Base-by-base conservation (phyloP, 2,113 vertebrate species). In the Elephas maximus region DNA sequence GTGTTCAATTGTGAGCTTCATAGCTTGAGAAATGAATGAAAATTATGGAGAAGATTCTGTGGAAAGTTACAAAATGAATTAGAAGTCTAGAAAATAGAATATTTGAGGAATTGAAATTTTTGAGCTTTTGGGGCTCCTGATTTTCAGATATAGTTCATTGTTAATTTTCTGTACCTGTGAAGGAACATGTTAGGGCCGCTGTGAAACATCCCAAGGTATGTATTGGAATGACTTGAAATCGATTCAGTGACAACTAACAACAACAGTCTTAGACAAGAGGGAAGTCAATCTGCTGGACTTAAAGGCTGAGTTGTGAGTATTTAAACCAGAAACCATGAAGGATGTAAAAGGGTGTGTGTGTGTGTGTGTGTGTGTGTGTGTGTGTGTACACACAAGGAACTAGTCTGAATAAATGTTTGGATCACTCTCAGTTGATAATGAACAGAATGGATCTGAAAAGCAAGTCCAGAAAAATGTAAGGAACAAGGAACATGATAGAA, bases 1-100 rank as follows among this genome's bases (percentile, higher is more conserved):
- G 53, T 97, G 85, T 87, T 93, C 85, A 88, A 73, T 78, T 97
- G 90, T 95, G 78, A 97, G 80, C 17, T 81, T 91, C 28, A 62
- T 87, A 84, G 83, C 90, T 97, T 96, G 87, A 97, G 79, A 97
- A 94, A 95, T 93, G 92, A 97, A 94, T 96, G 95, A 92, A 97
- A 97, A 96, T 97, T 95, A 92, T 83, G 87, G 44, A 97, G 94
- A 95, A 79, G 71, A 93, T 78, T 95, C 41, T 24, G 23, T 93
- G 93, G 86, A 95, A 97, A 97, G 73, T 90, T 92, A 95, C 92
- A 90, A 90, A 96, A 93, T 41, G 20, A 97, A 88, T 97, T 94
- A 95, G 77, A 97, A 93, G 88, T 95, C 51, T 95, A 48, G n/a
- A 93, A 92, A 62, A 48, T 8, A 73, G 81, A 67, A 67, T 90